Base-by-base conservation (phyloP, 2,888 invertebrate species). In the Xestia c-nigrum region DNA sequence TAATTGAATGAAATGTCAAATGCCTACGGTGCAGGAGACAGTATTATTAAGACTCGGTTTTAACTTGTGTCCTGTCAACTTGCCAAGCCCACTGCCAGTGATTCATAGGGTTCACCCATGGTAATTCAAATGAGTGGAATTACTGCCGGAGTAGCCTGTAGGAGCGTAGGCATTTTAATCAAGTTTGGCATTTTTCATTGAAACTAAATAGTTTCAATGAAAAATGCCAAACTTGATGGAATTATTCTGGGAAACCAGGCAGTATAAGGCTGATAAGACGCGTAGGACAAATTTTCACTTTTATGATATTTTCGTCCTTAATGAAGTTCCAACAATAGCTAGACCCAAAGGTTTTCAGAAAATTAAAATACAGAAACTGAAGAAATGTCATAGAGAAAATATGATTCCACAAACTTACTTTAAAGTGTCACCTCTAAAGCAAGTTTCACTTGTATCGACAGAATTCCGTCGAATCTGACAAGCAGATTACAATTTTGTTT, bases 101-200 rank as follows among this genome's bases (percentile, higher is more conserved):
- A 87, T 80, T 87, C 87, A 86, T 75, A 73, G 84, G 87, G 70
- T 68, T 83, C 76, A 19, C 80, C 83, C 83, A 79, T 76, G 72
- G 76, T 75, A 78, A 75, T 77, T 74, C 67, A 68, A 76, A 75
- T 64, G 31, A 76, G 65, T 47, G 31, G 64, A 76, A 71, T 73
- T 63, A 68, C 55, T 69, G 52, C 55, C 40, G 67, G 52, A 61
- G 50, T 67, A 46, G 52, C 40, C 59, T 83, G 59, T 40, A 10
- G 46, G 46, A 9, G 43, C 0, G 43, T 43, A 46, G 16, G 21
- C 43, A 69, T 71, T 78, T 40, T 40, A 73, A 71, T 69, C 38
- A 63, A 52, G 46, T 57, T 69, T 55, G 69, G 47, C 64, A 65
- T 52, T 69, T 72, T 78, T 68, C n/a, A 67, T 47, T 10, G 68